A percentile compares a stretch with the other conserved stretches of the same genome.
Evolutionary conservation across 2,888 invertebrate genomes (phyloP).

Genomic region (Gastrophysa polygoni): DNA sequence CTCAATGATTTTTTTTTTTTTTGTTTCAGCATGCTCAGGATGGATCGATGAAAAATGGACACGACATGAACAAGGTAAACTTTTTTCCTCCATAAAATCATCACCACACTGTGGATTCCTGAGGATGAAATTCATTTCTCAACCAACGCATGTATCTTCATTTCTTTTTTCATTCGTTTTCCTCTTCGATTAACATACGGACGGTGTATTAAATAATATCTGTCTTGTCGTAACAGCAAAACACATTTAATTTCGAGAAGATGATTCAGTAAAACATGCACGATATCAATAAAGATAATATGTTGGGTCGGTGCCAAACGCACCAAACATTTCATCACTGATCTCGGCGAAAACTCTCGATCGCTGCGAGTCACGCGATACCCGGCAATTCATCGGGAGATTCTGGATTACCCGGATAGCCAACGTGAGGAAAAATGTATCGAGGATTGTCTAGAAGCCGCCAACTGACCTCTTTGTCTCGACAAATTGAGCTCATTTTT

Average conservation of each 20-base stretch:
- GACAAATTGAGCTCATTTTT: not conserved
- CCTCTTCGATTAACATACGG: too few relatives aligned
- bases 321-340: slow-evolving; percentile 1
- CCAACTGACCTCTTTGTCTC: not conserved
- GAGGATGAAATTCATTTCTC: too few relatives aligned
- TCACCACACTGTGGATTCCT: too few relatives aligned
- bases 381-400: not conserved
- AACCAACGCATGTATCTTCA: too few relatives aligned
- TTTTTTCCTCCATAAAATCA: not conserved
- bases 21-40: slow-evolving; percentile 61
- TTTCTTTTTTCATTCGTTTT: too few relatives aligned
- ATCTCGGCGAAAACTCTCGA: not conserved
- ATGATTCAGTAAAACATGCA: not conserved
- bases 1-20: too few relatives aligned
- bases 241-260: not conserved
- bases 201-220: not conserved
- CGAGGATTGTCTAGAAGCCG: not conserved
- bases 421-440: not conserved
- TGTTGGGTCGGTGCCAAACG: not conserved
- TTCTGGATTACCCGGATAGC: not conserved
- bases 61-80: slow-evolving; percentile 58
- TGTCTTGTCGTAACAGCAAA: not conserved
- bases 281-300: not conserved
- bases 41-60: slow-evolving; percentile 56
- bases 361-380: not conserved